These are phyloP conservation scores for Neostethus bicornis DNA, from an alignment of 2,797 vertebrate genomes.

Conservation along the genomic window DNA sequence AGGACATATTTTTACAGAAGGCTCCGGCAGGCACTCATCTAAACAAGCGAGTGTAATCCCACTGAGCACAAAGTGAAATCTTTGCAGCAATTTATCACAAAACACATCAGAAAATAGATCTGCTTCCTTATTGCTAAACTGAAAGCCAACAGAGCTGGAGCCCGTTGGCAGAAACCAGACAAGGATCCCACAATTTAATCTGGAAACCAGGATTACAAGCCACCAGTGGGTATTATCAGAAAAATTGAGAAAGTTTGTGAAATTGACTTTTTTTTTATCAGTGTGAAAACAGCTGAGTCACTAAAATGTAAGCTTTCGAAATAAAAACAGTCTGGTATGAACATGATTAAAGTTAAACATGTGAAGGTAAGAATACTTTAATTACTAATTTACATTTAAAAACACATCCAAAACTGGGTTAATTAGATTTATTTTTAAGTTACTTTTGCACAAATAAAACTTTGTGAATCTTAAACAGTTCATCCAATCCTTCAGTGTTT, in stretches of 20 bases:
- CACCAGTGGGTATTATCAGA: constrained; percentile 9
- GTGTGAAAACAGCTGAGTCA: constrained; percentile 5
- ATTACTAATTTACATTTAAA: background rate
- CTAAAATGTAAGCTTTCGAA: background rate
- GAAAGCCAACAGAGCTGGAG: constrained; percentile 11
- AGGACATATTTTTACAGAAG: background rate
- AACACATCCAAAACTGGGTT: background rate
- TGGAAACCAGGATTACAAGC: constrained; percentile 4
- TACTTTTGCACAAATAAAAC: background rate
- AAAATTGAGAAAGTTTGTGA: constrained; percentile 11
- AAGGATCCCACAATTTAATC: constrained; percentile 3
- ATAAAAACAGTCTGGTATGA: constrained; percentile 4
- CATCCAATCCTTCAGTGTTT: background rate
- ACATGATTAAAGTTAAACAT: background rate
- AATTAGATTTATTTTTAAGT: background rate
- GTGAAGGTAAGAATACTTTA: background rate
- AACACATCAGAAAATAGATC: constrained; percentile 3
- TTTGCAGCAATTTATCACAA: background rate
- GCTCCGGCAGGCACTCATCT: background rate
- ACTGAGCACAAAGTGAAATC: background rate
- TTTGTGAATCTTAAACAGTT: background rate
- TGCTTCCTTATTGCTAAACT: background rate
- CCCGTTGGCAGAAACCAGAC: background rate
- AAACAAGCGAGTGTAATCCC: background rate
- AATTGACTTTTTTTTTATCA: constrained; percentile 20